Base-by-base conservation (phyloP, 2,797 vertebrate genomes). In the Hippopotamyrus pictus region DNA sequence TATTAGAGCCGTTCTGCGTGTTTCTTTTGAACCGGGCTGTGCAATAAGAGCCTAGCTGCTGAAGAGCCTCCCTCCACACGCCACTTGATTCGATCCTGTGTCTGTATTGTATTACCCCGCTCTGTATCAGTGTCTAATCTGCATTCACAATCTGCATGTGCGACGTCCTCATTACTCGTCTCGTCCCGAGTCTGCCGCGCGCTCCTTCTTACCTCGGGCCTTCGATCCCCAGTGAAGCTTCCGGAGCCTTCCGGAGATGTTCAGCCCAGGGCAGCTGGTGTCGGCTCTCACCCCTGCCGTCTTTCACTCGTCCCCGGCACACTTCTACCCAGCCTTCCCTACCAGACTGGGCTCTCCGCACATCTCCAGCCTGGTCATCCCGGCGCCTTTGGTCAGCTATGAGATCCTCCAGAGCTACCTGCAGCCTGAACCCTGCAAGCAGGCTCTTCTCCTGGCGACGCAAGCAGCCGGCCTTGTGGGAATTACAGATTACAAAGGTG, bases 381-480 rank as follows among this genome's bases (percentile, higher is more conserved):
- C 96, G 0, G 93, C 96, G 76, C 96, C 96, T 7, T 93, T 97
- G 88, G 91, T 97, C 92, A 96, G 94, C 94, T 96, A 96, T 1
- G 96, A 96, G 90, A 91, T 97, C 12, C 92, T 97, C 89, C 96
- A 96, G 91, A 94, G 92, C 92, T 96, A 95, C 91, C 93, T 96
- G 88, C 96, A 95, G 87, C 95, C 96, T 0, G 95, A 96, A 79
- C 95, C 96, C 2, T 96, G 95, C 92, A 97, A 97, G 91, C 95
- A 96, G 50, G 93, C 96, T 62, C 79, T 97, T 87, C 92, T 97
- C 1, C 92, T 96, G 93, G 94, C 96, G 79, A 93, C 95, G 0
- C 95, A 94, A 91, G 91, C 94, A 0, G 92, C 93, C 0, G 92
- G 94, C 51, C 90, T 95, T 82, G 93, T 93, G 51, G 94, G 90